These are phyloP conservation scores for Aspidiotus rigidus DNA, from an alignment of 2,888 invertebrate species.

Conservation along the genomic window DNA sequence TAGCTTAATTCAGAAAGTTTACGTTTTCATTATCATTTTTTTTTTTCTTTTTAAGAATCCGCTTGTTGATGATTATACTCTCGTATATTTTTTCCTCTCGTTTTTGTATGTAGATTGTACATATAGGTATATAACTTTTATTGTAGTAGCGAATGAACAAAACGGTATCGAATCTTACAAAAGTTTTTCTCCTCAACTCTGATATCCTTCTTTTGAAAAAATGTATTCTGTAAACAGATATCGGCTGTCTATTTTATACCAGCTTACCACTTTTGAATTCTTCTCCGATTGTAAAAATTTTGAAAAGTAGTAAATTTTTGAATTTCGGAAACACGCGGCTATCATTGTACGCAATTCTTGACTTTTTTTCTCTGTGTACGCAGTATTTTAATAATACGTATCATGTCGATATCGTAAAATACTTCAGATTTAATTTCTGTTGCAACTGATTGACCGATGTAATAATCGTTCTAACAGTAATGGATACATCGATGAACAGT, in stretches of 20 bases:
- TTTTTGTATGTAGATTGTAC: too few species aligned
- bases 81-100: not conserved
- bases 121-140: too few species aligned
- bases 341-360: not conserved
- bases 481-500: not conserved
- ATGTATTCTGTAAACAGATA: not conserved
- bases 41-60: not conserved
- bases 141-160: too few species aligned
- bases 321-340: not conserved
- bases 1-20: not conserved
- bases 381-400: not conserved
- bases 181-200: too few species aligned
- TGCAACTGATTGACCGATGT: too few species aligned
- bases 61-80: not conserved
- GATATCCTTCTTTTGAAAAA: too few species aligned
- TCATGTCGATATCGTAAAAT: too few species aligned
- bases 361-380: not conserved
- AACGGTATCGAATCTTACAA: too few species aligned
- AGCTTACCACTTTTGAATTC: not conserved
- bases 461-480: not conserved
- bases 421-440: too few species aligned
- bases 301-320: not conserved
- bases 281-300: not conserved
- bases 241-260: slow-evolving; percentile 4
- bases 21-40: not conserved